Conservation (phyloP, 2,888 invertebrate species). For the Brenthis daphne region DNA sequence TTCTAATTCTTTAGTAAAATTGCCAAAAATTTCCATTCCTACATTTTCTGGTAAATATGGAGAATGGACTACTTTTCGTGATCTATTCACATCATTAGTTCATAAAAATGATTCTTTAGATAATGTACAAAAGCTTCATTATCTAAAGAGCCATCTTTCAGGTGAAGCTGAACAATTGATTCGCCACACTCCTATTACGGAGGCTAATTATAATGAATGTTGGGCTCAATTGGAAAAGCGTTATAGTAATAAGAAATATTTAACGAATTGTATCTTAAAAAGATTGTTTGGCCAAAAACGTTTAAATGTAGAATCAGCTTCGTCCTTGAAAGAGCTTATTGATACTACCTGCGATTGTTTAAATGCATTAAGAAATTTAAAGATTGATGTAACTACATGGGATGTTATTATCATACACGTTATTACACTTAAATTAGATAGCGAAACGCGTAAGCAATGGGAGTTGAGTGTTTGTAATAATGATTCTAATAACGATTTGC, state of each 20-base stretch:
- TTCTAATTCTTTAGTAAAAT: not conserved
- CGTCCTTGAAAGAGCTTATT: not conserved
- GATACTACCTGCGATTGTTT: constrained; percentile 28
- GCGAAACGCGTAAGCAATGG: constrained; percentile 25
- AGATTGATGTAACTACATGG: constrained; percentile 18
- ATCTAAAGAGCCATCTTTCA: constrained; percentile 24
- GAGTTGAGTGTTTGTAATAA: constrained; percentile 14
- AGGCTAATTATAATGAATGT: constrained; percentile 20
- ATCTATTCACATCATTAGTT: constrained; percentile 7
- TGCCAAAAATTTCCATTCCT: constrained; percentile 13
- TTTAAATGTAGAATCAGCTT: not conserved
- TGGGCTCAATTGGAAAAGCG: constrained; percentile 23
- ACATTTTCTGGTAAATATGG: constrained; percentile 36
- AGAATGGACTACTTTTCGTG: constrained; percentile 23
- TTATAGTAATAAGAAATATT: constrained; percentile 26
- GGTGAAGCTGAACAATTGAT: constrained; percentile 44
- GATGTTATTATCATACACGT: constrained; percentile 27
- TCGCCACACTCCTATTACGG: constrained; percentile 26
- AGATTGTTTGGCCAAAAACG: constrained; percentile 1
- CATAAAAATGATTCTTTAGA: constrained; percentile 36
- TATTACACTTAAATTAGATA: constrained; percentile 20
- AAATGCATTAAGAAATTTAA: constrained; percentile 13
- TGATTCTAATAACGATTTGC: too few relatives aligned
- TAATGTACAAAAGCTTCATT: constrained; percentile 39
- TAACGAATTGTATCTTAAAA: constrained; percentile 5